phyloP scores from a whole-genome alignment of 2,113 vertebrate species.

The Chionis minor region DNA sequence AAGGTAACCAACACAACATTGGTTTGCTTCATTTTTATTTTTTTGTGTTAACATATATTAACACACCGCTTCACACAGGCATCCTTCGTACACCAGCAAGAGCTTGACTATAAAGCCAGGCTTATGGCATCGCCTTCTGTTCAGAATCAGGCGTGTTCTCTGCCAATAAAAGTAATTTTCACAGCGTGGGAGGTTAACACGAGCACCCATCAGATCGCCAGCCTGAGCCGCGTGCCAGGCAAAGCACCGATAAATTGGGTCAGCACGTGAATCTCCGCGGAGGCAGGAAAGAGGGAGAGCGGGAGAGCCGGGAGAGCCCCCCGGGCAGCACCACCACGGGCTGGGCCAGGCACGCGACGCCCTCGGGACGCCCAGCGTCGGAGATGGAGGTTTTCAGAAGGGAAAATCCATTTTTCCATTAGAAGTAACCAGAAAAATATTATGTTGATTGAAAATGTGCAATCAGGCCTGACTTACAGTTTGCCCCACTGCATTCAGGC shows the following conservation, averaged over 20 bases:
- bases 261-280: not conserved
- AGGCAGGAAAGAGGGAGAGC: not conserved
- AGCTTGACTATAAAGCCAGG: not conserved
- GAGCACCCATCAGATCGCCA: not conserved
- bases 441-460: constrained; percentile 23
- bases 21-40: not conserved
- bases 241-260: not conserved
- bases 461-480: constrained; percentile 20
- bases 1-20: not conserved
- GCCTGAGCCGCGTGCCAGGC: not conserved
- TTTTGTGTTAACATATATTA: not conserved
- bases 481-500: constrained; percentile 16
- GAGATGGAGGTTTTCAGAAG: not conserved
- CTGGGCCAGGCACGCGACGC: not conserved
- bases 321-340: not conserved
- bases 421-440: constrained; percentile 37
- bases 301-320: not conserved
- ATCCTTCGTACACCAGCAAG: not conserved
- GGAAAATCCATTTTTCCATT: constrained; percentile 37
- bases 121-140: not conserved
- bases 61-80: not conserved
- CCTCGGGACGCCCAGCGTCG: not conserved
- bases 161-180: not conserved
- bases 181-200: not conserved
- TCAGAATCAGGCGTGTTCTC: not conserved